Evolutionary conservation across 2,113 vertebrate genomes (phyloP).

Genomic region (Apteryx mantelli): DNA sequence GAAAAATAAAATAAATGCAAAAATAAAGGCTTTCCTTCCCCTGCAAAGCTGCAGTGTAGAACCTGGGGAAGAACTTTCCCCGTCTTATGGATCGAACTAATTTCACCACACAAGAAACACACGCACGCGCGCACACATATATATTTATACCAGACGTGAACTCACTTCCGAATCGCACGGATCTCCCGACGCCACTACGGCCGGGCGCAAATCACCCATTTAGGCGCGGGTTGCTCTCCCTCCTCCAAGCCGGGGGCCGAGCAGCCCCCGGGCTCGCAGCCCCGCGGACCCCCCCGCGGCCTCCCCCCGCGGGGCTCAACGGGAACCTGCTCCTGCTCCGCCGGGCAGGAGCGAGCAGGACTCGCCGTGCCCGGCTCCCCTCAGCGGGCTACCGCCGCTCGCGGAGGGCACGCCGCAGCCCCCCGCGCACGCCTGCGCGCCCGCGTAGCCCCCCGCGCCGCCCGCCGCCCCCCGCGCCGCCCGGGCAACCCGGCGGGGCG

Average conservation of each 20-base stretch:
- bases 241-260: neutral
- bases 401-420: neutral
- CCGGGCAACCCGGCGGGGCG: too few species aligned
- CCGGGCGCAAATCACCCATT: slow-evolving; percentile 52
- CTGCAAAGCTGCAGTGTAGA: neutral
- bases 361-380: neutral
- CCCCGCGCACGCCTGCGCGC: neutral
- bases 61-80: neutral
- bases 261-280: neutral
- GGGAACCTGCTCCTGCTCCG: slow-evolving; percentile 34
- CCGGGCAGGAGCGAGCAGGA: neutral
- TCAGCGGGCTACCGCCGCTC: neutral
- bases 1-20: neutral
- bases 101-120: neutral
- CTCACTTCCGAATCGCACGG: slow-evolving; percentile 73
- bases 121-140: neutral
- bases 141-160: neutral
- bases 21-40: neutral
- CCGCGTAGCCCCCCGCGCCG: neutral
- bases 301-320: neutral
- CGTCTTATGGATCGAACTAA: neutral
- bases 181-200: slow-evolving; percentile 43
- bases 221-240: neutral
- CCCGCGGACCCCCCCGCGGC: neutral
- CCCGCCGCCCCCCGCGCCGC: too few species aligned